Conservation (phyloP, 2,888 invertebrate species). For the Synergus laeviventris region DNA sequence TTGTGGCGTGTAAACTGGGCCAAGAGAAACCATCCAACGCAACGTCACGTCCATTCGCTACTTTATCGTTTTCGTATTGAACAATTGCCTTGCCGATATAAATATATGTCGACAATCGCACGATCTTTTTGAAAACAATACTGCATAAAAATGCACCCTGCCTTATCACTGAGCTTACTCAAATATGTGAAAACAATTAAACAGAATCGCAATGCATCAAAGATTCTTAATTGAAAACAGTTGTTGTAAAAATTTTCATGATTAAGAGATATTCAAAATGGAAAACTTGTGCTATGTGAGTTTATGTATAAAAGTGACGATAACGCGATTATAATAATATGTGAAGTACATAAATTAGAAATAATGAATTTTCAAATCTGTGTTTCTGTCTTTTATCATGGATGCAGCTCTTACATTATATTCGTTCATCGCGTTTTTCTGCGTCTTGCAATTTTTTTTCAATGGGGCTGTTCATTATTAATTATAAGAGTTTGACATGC, state of each 20-base stretch:
- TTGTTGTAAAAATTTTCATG: neutral
- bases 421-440: too few relatives aligned
- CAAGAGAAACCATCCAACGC: slow-evolving; percentile 33
- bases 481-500: too few relatives aligned
- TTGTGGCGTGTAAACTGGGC: slow-evolving; percentile 36
- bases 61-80: slow-evolving; percentile 32
- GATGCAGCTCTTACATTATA: too few relatives aligned
- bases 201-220: neutral
- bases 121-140: neutral
- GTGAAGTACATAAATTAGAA: too few relatives aligned
- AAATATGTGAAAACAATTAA: neutral
- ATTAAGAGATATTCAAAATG: neutral
- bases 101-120: slow-evolving; percentile 9
- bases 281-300: too few relatives aligned
- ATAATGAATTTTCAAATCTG: too few relatives aligned
- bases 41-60: slow-evolving; percentile 31
- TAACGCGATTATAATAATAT: too few relatives aligned
- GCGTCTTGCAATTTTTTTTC: too few relatives aligned
- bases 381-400: too few relatives aligned
- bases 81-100: slow-evolving; percentile 1
- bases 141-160: neutral
- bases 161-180: neutral
- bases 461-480: too few relatives aligned
- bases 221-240: neutral
- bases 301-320: too few relatives aligned